phyloP scores from a whole-genome alignment of 2,888 invertebrate species.

The Strigamia maritima region DNA sequence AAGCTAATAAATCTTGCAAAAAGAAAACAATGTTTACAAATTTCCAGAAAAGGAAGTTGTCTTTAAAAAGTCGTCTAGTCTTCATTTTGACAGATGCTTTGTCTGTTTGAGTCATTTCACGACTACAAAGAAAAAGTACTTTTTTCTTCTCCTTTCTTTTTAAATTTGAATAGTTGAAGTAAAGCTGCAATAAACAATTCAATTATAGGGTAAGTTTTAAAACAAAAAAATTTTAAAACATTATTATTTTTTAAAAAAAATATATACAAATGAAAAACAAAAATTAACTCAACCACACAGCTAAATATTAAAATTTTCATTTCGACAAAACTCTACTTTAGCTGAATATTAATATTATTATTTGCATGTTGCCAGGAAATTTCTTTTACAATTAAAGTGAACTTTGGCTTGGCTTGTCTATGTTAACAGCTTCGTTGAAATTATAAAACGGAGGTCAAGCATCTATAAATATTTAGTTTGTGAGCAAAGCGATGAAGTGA shows the following conservation, averaged over 20 bases:
- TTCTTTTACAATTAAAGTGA: not conserved
- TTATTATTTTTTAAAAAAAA: not conserved
- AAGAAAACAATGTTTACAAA: not conserved
- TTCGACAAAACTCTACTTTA: no score
- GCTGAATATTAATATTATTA: no score
- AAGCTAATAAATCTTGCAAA: not conserved
- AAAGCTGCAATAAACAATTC: not conserved
- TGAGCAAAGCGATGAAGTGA: not conserved
- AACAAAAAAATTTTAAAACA: not conserved
- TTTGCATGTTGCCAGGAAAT: no score
- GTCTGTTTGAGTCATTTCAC: not conserved
- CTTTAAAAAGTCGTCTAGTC: not conserved
- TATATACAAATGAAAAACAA: not conserved
- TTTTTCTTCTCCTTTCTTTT: not conserved
- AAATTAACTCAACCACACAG: no score
- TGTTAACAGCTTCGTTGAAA: not conserved
- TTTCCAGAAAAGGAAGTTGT: not conserved
- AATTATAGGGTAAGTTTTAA: not conserved
- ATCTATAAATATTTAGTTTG: slow-evolving; percentile 9
- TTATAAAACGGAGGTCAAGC: slow-evolving; percentile 6
- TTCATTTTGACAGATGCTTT: not conserved
- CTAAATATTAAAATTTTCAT: no score
- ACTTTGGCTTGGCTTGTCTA: not conserved
- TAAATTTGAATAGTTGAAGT: not conserved
- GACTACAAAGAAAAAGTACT: not conserved